phyloP scores from a whole-genome alignment of 1,140 invertebrate genomes.

The Chrysomallon squamiferum region DNA sequence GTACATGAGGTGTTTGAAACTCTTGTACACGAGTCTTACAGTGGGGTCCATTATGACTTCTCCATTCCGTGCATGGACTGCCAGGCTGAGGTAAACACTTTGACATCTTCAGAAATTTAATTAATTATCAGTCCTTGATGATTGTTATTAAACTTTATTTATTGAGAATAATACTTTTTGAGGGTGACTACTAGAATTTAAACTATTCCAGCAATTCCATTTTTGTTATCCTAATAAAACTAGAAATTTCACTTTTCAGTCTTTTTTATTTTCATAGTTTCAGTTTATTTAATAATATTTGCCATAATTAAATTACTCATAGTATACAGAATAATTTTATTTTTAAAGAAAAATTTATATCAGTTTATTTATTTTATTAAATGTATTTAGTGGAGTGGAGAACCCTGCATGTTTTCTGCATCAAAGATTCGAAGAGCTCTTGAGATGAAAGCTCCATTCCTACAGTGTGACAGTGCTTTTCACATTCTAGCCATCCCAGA shows the following conservation, averaged over 20 bases:
- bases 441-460: constrained; percentile 55
- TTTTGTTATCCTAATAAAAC: no score
- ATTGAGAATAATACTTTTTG: not conserved
- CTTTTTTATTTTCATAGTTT: no score
- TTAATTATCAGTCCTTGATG: not conserved
- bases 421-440: constrained; percentile 50
- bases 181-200: not conserved
- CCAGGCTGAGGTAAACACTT: constrained; percentile 38
- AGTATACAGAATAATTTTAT: no score
- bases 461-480: constrained; percentile 60
- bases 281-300: no score
- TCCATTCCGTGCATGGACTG: constrained; percentile 59
- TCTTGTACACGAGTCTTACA: constrained; percentile 57
- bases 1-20: constrained; percentile 58
- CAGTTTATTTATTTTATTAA: no score
- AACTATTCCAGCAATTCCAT: no score
- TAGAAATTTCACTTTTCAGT: no score
- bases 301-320: no score
- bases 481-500: constrained; percentile 57
- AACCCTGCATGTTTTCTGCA: constrained; percentile 55
- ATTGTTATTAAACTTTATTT: not conserved
- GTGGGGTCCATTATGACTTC: constrained; percentile 58
- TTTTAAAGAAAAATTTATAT: no score
- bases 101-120: no score
- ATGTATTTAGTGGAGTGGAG: constrained; percentile 34